Evolutionary conservation across 2,888 invertebrate genomes (phyloP).

Genomic region (Syrista parreyssii): DNA sequence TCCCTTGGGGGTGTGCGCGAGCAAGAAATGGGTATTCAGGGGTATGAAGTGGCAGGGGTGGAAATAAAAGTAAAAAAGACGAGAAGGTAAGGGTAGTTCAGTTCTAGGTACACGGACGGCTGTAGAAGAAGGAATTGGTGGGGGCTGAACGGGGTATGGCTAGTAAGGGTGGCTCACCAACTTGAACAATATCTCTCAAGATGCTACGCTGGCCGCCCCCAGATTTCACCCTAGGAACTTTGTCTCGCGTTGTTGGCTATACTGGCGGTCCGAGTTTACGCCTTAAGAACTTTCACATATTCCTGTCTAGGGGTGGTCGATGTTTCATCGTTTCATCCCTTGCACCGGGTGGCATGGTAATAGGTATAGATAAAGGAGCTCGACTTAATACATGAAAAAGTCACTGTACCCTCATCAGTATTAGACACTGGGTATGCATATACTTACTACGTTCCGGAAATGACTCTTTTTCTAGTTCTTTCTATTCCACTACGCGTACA

Average conservation of each 20-base stretch:
- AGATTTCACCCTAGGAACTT: slow-evolving; percentile 45
- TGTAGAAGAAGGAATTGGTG: slow-evolving; percentile 15
- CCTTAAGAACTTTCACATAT: slow-evolving; percentile 41
- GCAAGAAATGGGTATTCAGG: background rate
- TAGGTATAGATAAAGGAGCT: background rate
- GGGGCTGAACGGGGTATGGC: slow-evolving; percentile 21
- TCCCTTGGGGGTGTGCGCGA: background rate
- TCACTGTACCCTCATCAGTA: background rate
- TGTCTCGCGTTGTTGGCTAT: slow-evolving; percentile 15
- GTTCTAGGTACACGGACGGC: slow-evolving; percentile 10
- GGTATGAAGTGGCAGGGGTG: slow-evolving; percentile 2
- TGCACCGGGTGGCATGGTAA: background rate
- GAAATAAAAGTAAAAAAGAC: slow-evolving; percentile 5
- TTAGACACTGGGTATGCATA: background rate
- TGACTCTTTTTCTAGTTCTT: background rate
- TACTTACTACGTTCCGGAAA: background rate
- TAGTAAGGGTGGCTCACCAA: slow-evolving; percentile 31
- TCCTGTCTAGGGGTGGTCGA: slow-evolving; percentile 13
- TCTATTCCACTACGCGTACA: background rate
- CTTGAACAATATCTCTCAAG: slow-evolving; percentile 51
- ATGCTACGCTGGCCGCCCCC: slow-evolving; percentile 35
- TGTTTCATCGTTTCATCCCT: background rate
- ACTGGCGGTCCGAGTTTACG: slow-evolving; percentile 31
- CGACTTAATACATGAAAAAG: background rate
- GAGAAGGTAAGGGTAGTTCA: slow-evolving; percentile 25